Evolutionary conservation across 2,113 vertebrate genomes (phyloP).

Genomic region (Pavo muticus): DNA sequence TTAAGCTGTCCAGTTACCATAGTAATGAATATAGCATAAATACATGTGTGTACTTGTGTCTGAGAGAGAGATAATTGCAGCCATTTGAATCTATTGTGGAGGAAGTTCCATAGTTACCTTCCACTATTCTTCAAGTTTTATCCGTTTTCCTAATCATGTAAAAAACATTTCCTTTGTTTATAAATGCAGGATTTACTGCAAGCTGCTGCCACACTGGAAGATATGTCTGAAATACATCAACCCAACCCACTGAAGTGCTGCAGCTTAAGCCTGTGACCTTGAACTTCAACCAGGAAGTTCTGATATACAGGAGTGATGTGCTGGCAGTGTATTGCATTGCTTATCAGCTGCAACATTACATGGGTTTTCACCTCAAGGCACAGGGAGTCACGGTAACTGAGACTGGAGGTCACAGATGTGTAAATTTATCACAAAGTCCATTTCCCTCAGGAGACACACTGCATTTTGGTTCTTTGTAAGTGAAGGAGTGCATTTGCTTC

Average conservation of each 20-base stretch:
- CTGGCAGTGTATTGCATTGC: not conserved
- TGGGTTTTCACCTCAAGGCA: conserved; percentile 19
- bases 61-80: not conserved
- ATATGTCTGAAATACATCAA: not conserved
- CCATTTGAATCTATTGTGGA: not conserved
- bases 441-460: not conserved
- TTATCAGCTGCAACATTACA: not conserved
- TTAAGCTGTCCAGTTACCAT: not conserved
- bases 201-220: not conserved
- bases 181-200: not conserved
- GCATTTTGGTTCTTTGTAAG: not conserved
- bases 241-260: not conserved
- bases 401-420: not conserved
- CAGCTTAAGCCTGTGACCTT: not conserved
- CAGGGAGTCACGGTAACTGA: not conserved
- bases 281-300: not conserved
- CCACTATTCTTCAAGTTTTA: not conserved
- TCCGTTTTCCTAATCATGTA: not conserved
- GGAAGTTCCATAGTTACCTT: not conserved
- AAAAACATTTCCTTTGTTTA: not conserved
- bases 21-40: not conserved
- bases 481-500: conserved; percentile 1
- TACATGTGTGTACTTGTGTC: not conserved
- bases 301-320: not conserved
- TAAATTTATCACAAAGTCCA: conserved; percentile 7